A percentile compares a stretch with the other conserved stretches of the same genome.
phyloP scores from a whole-genome alignment of 1,140 invertebrate genomes.

The Drosophila lacertosa region DNA sequence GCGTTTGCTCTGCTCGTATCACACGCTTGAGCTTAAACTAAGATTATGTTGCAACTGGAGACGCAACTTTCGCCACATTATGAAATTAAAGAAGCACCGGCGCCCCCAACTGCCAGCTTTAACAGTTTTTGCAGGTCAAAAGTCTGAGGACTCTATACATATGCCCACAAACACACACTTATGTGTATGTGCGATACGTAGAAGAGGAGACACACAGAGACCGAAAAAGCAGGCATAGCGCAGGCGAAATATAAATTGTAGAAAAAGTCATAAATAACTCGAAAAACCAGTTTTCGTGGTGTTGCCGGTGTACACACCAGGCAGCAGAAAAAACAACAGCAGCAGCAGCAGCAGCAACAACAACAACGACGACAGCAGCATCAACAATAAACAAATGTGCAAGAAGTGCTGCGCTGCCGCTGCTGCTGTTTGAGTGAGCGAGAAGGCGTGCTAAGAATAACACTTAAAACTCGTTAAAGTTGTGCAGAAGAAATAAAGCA shows the following conservation, averaged over 20 bases:
- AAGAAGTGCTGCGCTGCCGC: constrained; percentile 50
- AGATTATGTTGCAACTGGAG: constrained; percentile 56
- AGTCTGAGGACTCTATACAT: constrained; percentile 44
- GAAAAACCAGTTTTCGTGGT: constrained; percentile 78
- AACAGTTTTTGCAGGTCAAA: constrained; percentile 71
- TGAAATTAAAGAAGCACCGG: constrained; percentile 61
- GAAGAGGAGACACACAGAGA: constrained; percentile 57
- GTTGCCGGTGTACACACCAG: constrained; percentile 78
- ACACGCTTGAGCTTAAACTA: not conserved
- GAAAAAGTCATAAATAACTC: constrained; percentile 80
- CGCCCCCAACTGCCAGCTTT: constrained; percentile 41
- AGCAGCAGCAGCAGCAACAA: constrained; percentile 33
- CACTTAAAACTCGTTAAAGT: constrained; percentile 76
- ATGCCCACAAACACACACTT: not conserved
- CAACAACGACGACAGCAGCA: constrained; percentile 28
- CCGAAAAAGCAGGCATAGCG: constrained; percentile 44
- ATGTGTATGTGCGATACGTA: not conserved
- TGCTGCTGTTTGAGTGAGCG: constrained; percentile 33
- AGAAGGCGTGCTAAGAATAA: constrained; percentile 69
- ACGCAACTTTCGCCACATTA: constrained; percentile 76
- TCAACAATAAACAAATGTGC: constrained; percentile 72
- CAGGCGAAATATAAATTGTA: constrained; percentile 74
- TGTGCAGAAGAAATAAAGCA: constrained; percentile 72
- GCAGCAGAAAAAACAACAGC: constrained; percentile 37
- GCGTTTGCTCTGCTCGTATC: not conserved